These are phyloP conservation scores for Leucozona laternaria DNA, from an alignment of 2,888 invertebrate species.

Conservation along the genomic window DNA sequence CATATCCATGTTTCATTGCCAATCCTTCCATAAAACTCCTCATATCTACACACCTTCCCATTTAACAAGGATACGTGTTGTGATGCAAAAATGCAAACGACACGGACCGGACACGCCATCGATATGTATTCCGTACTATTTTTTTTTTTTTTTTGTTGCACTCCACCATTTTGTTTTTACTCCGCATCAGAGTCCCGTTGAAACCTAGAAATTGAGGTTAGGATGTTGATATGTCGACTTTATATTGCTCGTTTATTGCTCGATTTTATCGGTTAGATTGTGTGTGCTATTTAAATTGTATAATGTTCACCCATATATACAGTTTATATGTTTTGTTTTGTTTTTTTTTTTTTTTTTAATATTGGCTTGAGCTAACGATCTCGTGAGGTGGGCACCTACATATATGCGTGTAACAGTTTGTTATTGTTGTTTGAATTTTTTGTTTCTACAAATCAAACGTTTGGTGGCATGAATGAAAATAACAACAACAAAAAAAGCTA, in stretches of 20 bases:
- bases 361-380: constrained; percentile 29
- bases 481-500: background rate
- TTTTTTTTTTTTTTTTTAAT: no score
- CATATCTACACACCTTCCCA: background rate
- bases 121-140: constrained; percentile 19
- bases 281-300: constrained; percentile 71
- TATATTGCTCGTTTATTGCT: constrained; percentile 74
- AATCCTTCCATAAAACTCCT: background rate
- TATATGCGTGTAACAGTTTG: constrained; percentile 49
- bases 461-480: constrained; percentile 19
- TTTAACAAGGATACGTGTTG: constrained; percentile 27
- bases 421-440: constrained; percentile 36
- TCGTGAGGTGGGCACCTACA: background rate
- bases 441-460: constrained; percentile 46
- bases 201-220: constrained; percentile 72
- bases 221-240: constrained; percentile 73
- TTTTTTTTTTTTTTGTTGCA: constrained; percentile 14
- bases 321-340: no score
- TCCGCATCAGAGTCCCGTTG: background rate
- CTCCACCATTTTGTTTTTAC: background rate
- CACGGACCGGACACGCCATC: constrained; percentile 28
- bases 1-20: constrained; percentile 10
- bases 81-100: constrained; percentile 62
- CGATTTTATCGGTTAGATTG: constrained; percentile 72
- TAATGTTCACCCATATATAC: background rate